These are phyloP conservation scores for Drosophila sp. DNA, from an alignment of 1,140 invertebrate species.

Conservation along the genomic window DNA sequence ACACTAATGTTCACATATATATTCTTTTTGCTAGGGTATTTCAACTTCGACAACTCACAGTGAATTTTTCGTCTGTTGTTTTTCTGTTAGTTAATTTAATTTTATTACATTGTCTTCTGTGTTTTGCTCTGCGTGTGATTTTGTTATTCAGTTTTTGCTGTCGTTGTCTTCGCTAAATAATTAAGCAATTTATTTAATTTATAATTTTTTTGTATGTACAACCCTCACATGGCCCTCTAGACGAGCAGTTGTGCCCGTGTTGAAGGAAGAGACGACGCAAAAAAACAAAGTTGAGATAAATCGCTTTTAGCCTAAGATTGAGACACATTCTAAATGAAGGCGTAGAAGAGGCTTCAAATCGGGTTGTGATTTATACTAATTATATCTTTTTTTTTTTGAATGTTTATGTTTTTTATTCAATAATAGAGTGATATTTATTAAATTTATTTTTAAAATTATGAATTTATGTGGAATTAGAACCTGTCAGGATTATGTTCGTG, in stretches of 20 bases:
- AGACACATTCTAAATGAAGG: constrained; percentile 13
- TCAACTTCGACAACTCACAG: neutral
- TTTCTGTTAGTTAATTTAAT: constrained; percentile 13
- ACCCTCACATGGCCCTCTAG: constrained; percentile 25
- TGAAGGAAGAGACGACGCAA: constrained; percentile 37
- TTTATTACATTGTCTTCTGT: constrained; percentile 22
- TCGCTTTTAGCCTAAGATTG: constrained; percentile 59
- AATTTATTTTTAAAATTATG: constrained; percentile 21
- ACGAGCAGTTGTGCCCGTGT: constrained; percentile 60
- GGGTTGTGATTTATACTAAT: constrained; percentile 61
- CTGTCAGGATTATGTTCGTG: constrained; percentile 8
- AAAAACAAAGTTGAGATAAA: constrained; percentile 64
- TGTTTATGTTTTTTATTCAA: constrained; percentile 2
- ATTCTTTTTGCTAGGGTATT: constrained; percentile 16
- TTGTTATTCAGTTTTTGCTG: constrained; percentile 25
- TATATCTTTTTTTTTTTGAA: constrained; percentile 8
- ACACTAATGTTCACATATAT: neutral
- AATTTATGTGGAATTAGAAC: constrained; percentile 19
- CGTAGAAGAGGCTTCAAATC: constrained; percentile 51
- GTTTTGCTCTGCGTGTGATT: constrained; percentile 19
- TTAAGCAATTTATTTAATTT: constrained; percentile 73
- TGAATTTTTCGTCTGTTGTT: neutral
- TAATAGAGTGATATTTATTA: constrained; percentile 1
- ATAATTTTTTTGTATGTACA: constrained; percentile 57
- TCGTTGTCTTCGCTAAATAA: constrained; percentile 33